phyloP scores from a whole-genome alignment of 2,113 vertebrate genomes.

The Sinocyclocheilus grahami region DNA sequence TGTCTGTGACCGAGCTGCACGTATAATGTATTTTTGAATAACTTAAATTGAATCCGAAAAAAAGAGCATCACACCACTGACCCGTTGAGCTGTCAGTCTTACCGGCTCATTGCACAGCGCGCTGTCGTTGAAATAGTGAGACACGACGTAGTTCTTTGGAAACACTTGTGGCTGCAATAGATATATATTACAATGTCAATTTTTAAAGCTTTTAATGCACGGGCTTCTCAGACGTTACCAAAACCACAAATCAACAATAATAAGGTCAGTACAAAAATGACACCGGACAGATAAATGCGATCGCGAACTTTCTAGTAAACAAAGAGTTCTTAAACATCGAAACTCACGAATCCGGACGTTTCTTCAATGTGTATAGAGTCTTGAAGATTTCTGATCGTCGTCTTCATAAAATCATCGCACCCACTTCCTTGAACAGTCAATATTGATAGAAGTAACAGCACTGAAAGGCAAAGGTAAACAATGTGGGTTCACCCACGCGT shows the following conservation, averaged over 20 bases:
- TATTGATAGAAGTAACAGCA: conserved; percentile 74
- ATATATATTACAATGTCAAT: background rate
- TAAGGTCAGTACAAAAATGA: background rate
- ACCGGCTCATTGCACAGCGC: conserved; percentile 74
- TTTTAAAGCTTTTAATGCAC: background rate
- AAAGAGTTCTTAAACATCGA: background rate
- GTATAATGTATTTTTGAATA: background rate
- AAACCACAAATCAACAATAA: background rate
- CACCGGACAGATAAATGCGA: background rate
- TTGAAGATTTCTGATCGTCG: conserved; percentile 67
- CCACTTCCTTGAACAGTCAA: conserved; percentile 71
- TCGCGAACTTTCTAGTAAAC: conserved; percentile 30
- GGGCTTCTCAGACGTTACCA: background rate
- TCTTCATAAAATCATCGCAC: conserved; percentile 65
- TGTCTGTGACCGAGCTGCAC: too few species aligned
- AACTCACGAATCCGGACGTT: conserved; percentile 73
- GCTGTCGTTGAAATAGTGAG: conserved; percentile 68
- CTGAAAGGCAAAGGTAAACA: conserved; percentile 56
- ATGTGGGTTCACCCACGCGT: background rate
- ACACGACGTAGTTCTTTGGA: conserved; percentile 74
- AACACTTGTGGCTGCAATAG: conserved; percentile 70
- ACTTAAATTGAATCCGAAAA: background rate
- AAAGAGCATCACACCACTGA: background rate
- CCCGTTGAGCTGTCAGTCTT: conserved; percentile 51
- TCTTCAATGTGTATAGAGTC: conserved; percentile 65